phyloP scores from a whole-genome alignment of 53 echinoderm and acorn worm genomes.

The Antedon mediterranea region DNA sequence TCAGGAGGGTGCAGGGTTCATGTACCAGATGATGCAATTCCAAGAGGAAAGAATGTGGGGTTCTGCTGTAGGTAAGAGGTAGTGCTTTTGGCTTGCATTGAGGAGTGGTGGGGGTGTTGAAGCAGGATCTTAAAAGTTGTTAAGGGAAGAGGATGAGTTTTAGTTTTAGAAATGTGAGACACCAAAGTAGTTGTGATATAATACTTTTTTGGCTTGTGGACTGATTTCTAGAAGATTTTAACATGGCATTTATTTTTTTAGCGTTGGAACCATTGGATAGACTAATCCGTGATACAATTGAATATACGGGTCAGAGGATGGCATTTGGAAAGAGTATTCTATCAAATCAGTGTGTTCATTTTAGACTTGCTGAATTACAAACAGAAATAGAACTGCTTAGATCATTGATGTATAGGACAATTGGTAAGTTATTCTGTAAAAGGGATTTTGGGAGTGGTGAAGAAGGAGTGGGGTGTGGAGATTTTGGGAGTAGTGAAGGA shows the following conservation, averaged over 20 bases:
- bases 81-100: too few relatives aligned
- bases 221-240: too few relatives aligned
- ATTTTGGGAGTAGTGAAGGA: too few relatives aligned
- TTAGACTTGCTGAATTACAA: conserved; percentile 63
- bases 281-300: conserved; percentile 54
- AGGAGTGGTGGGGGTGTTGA: too few relatives aligned
- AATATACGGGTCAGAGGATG: conserved; percentile 70
- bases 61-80: conserved; percentile 32
- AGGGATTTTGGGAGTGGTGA: too few relatives aligned
- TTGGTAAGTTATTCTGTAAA: conserved; percentile 27
- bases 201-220: too few relatives aligned
- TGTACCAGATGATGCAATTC: conserved; percentile 97
- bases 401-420: conserved; percentile 61
- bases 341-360: conserved; percentile 84
- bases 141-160: too few relatives aligned
- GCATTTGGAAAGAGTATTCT: conserved; percentile 76
- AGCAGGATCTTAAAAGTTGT: too few relatives aligned
- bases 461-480: too few relatives aligned
- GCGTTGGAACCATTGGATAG: conserved; percentile 51
- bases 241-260: conserved; percentile 8
- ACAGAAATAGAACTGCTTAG: conserved; percentile 75
- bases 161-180: too few relatives aligned
- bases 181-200: too few relatives aligned
- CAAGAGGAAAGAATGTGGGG: conserved; percentile 87
- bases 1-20: conserved; percentile 78